These are phyloP conservation scores for Anodontia alba DNA, from an alignment of 2,888 invertebrate species.

Conservation along the genomic window DNA sequence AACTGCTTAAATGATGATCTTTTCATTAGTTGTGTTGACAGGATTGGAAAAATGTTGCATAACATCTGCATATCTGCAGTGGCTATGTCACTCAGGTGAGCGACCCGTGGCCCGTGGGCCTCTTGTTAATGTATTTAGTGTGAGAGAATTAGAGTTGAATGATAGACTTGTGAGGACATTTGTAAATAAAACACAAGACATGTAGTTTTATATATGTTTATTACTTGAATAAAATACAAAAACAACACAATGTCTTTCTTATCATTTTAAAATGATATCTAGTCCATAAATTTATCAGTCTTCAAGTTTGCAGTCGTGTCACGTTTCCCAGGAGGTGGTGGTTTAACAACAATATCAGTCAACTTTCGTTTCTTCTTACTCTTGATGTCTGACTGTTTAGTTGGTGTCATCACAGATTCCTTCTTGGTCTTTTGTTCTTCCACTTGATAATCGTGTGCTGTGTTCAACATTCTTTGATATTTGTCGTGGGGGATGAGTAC, in stretches of 20 bases:
- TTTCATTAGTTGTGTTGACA: too few relatives aligned
- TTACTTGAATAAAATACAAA: conserved; percentile 13
- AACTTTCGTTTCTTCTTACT: not conserved
- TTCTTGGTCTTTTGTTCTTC: not conserved
- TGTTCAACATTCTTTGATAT: conserved; percentile 21
- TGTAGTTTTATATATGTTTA: conserved; percentile 17
- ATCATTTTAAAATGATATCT: not conserved
- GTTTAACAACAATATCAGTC: not conserved
- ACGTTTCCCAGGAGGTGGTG: conserved; percentile 19
- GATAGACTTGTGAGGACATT: not conserved
- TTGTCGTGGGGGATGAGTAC: conserved; percentile 32
- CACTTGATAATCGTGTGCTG: not conserved
- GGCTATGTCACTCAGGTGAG: too few relatives aligned
- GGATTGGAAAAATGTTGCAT: too few relatives aligned
- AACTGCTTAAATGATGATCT: too few relatives aligned
- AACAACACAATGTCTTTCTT: not conserved
- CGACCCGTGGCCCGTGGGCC: too few relatives aligned
- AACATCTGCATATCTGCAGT: too few relatives aligned
- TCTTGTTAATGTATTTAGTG: conserved; percentile 19
- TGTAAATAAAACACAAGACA: conserved; percentile 17
- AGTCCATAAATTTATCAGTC: not conserved
- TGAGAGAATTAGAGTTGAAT: too few relatives aligned
- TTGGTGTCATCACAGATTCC: not conserved
- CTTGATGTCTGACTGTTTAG: not conserved
- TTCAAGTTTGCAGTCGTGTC: not conserved